Evolutionary conservation across 2,113 vertebrate species (phyloP).

Genomic region (Hirundichthys speculiger): DNA sequence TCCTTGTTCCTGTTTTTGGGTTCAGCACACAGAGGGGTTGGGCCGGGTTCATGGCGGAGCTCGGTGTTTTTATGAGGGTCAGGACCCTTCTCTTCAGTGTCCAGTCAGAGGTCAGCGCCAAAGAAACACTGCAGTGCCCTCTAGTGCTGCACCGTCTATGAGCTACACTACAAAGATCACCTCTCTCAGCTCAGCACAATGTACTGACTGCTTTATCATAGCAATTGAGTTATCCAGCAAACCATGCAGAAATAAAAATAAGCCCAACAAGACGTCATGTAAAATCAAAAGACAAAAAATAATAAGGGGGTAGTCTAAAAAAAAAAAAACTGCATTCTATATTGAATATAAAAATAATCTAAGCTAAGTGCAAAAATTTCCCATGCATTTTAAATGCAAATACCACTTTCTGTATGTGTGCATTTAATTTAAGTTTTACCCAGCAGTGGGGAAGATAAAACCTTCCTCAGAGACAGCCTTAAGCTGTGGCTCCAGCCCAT

Average conservation of each 20-base stretch:
- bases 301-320: too few relatives aligned
- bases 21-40: slow-evolving; percentile 42
- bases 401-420: slow-evolving; percentile 26
- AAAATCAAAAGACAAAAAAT: background rate
- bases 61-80: slow-evolving; percentile 56
- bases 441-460: slow-evolving; percentile 43
- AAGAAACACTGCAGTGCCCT: slow-evolving; percentile 89
- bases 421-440: slow-evolving; percentile 39
- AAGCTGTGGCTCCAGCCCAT: slow-evolving; percentile 31
- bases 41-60: slow-evolving; percentile 37
- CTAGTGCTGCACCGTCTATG: slow-evolving; percentile 82
- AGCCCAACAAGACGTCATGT: background rate
- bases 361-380: background rate
- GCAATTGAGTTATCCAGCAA: background rate
- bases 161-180: background rate
- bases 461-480: slow-evolving; percentile 37
- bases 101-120: slow-evolving; percentile 80
- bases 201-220: background rate
- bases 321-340: background rate
- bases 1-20: slow-evolving; percentile 69
- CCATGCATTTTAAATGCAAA: slow-evolving; percentile 28
- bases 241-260: background rate
- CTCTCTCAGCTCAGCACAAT: slow-evolving; percentile 5
- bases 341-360: background rate
- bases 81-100: slow-evolving; percentile 52